Conservation (phyloP, 2,888 invertebrate genomes). For the Eupithecia exiguata region DNA sequence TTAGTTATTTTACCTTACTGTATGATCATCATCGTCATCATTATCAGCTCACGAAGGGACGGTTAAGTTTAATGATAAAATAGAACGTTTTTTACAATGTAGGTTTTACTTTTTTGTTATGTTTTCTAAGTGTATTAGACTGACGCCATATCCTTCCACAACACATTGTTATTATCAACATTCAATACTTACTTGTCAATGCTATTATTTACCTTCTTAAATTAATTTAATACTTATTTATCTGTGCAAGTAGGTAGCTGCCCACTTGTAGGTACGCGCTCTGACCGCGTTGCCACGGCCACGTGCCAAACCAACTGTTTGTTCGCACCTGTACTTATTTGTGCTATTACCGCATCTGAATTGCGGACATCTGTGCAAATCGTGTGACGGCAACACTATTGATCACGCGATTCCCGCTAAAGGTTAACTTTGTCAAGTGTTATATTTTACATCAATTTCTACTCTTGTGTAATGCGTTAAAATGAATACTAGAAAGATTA, state of each 20-base stretch:
- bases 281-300: constrained; percentile 42
- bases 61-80: neutral
- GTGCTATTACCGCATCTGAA: constrained; percentile 6
- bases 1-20: neutral
- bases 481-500: neutral
- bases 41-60: neutral
- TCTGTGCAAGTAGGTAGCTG: constrained; percentile 33
- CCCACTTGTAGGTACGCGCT: constrained; percentile 37
- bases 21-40: neutral
- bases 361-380: constrained; percentile 56
- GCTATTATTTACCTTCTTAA: neutral
- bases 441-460: neutral
- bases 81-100: no score
- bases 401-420: constrained; percentile 15
- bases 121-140: neutral
- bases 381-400: constrained; percentile 17
- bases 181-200: neutral
- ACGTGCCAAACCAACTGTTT: constrained; percentile 54
- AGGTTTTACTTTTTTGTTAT: no score
- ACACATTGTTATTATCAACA: neutral
- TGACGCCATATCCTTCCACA: neutral
- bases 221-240: neutral
- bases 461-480: neutral
- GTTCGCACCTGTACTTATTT: constrained; percentile 41
- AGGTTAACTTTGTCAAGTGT: constrained; percentile 11